A percentile compares a stretch with the other conserved stretches of the same genome.
Evolutionary conservation across 23 tunicate species (phyloP).

Genomic region (Oikopleura dioica): DNA sequence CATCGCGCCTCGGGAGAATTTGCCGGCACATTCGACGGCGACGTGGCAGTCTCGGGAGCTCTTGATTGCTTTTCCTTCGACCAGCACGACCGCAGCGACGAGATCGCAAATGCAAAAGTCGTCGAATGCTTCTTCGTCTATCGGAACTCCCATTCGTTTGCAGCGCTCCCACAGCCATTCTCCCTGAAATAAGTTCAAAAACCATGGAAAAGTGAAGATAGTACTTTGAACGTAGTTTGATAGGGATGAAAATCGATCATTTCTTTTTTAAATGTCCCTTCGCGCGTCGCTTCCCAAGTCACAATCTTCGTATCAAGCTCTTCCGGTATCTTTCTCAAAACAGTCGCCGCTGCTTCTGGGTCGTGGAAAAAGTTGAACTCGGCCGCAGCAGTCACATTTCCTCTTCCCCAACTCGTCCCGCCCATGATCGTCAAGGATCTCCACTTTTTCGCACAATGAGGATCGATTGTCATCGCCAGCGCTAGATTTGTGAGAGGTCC

Average conservation of each 20-base stretch:
- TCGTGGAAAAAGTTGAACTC: constrained; percentile 52
- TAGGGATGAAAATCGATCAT: too few relatives aligned
- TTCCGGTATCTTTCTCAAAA: constrained; percentile 13
- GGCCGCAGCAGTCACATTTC: constrained; percentile 40
- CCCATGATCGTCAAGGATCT: constrained; percentile 28
- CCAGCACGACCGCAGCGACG: background rate
- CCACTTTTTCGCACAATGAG: constrained; percentile 28
- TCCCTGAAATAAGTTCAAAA: too few relatives aligned
- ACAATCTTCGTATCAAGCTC: background rate
- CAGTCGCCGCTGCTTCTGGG: constrained; percentile 43
- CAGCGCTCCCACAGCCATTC: too few relatives aligned
- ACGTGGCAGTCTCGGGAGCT: background rate
- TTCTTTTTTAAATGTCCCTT: too few relatives aligned
- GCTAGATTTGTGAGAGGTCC: constrained; percentile 76
- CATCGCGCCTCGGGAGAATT: constrained; percentile 4
- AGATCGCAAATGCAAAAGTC: constrained; percentile 16
- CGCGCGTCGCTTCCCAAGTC: constrained; percentile 13
- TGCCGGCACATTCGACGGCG: constrained; percentile 14
- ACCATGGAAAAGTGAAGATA: too few relatives aligned
- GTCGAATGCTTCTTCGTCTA: background rate
- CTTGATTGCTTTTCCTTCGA: background rate
- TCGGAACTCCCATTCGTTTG: background rate
- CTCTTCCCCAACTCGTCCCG: constrained; percentile 25
- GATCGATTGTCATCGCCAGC: constrained; percentile 34
- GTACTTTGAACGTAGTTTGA: too few relatives aligned